Base-by-base conservation (phyloP, 2,113 vertebrate genomes). In the Cricetomys ansorgei region DNA sequence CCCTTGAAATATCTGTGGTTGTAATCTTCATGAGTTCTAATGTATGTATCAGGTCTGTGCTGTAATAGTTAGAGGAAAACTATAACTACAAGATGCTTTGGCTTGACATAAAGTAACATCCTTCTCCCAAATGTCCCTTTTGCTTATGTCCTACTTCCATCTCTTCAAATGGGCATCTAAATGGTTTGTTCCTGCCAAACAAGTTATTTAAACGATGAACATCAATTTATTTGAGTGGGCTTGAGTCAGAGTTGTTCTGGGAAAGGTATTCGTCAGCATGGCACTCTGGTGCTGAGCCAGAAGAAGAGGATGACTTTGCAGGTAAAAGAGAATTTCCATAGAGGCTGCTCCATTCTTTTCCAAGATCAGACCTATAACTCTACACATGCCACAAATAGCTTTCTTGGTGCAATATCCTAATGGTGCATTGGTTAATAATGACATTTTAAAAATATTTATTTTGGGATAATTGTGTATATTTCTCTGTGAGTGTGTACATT, bases 211-310 rank as follows among this genome's bases (percentile, higher is more conserved):
- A 84, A 94, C 89, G 65, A 92, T 27, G 7, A 67, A 76, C 9
- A 79, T 89, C 92, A 91, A 89, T 86, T 92, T 93, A 55, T 67
- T 67, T 97, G 48, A 94, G 53, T 88, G 64, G 45, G 40, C 40
- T 96, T 91, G 55, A 85, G 65, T 91, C 31, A 72, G 13, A 43
- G 77, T 57, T 67, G 40, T 86, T 95, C 57, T 55, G 12, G 43
- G 75, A 81, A 94, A 91, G 50, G n/a, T 84, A 77, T 59, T 27
- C 23, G 86, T 62, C 23, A 45, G 53, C 10, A 45, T 13, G 23
- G 7, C n/a, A 45, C 45, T 19, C 2, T 25, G 23, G 21, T 62
- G n/a, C 25, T 91, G 77, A 48, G 55, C 15, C 34, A 16, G 31
- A 34, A 12, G 12, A 23, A 85, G 19, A 45, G 11, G 9, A 13